Evolutionary conservation across 1,140 invertebrate genomes (phyloP).

Genomic region (Aphelinus certus): DNA sequence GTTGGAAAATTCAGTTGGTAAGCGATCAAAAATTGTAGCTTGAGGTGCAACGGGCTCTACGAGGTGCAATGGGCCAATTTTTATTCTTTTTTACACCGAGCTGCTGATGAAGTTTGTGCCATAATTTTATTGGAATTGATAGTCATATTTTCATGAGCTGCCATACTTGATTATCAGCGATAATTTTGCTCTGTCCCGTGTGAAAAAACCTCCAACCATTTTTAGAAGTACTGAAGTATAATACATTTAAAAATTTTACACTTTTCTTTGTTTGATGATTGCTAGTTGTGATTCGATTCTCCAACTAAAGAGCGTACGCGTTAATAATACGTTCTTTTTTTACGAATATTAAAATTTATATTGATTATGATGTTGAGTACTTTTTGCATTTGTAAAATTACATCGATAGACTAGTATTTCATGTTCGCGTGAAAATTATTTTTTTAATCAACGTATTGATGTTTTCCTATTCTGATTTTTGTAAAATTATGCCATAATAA

Average conservation of each 20-base stretch:
- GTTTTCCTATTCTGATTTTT: conserved; percentile 20
- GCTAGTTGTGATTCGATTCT: neutral
- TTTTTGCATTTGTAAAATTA: conserved; percentile 27
- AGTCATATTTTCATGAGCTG: no score
- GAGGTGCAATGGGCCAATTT: no score
- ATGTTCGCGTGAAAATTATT: conserved; percentile 19
- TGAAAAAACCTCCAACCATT: no score
- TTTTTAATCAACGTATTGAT: conserved; percentile 18
- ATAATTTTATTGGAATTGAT: no score
- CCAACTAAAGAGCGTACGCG: conserved; percentile 6
- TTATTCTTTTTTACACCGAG: no score
- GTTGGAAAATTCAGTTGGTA: neutral
- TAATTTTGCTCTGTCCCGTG: no score
- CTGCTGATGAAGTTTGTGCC: no score
- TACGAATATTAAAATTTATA: neutral
- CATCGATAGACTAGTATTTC: neutral
- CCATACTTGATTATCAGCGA: no score
- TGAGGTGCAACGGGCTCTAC: no score
- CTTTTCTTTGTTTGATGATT: neutral
- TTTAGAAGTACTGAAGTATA: no score
- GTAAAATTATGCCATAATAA: conserved; percentile 29
- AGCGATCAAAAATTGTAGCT: no score
- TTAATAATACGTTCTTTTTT: neutral
- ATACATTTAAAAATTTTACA: no score
- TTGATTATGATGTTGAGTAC: conserved; percentile 6